Evolutionary conservation across 2,113 vertebrate genomes (phyloP), one percentile per base, ranked within the genome.

Genomic region (Brienomyrus longianalis): DNA sequence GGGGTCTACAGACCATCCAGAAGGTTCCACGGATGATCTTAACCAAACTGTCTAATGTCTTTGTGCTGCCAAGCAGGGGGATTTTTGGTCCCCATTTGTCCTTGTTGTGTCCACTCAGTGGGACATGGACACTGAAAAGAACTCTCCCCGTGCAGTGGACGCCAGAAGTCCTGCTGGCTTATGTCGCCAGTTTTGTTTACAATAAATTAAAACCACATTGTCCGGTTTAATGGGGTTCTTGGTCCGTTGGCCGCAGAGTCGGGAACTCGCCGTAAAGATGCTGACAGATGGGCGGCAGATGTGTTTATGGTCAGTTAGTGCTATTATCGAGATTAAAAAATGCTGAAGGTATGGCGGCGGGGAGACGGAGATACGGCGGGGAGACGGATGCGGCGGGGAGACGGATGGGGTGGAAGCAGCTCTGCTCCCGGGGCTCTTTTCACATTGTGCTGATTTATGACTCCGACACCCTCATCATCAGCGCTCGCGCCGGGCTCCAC

Each of bases 161-260:
- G 62, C 10, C 31, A 74, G n/a, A 43, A 31, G 45, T 21, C 54
- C 47, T 27, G 1, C 7, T 1, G 84, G 8, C 59, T 54, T 2
- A 45, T 77, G n/a, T 47, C 66, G 50, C 27, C 8, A 9, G 45
- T 48, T 66, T 83, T 92, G 89, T 94, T 92, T 91, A 92, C 88
- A 62, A 39, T 59, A 91, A 90, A 93, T 92, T 91, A 92, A 91
- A 93, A 91, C 90, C 90, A 59, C 90, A 91, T 93, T 92, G 89
- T 91, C 90, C 89, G 70, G 86, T 90, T 89, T 91, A 92, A 92
- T 93, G 92, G 91, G 87, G 77, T 88, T 89, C 88, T 85, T 88
- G 92, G 92, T 91, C 90, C 89, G 86, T 88, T 86, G 84, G 85
- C 88, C 52, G n/a, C 80, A 86, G 87, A 87, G 89, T 89, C 91